A percentile compares a stretch with the other conserved stretches of the same genome.
Conservation (phyloP, 2,113 vertebrate species). For the Camelus dromedarius region DNA sequence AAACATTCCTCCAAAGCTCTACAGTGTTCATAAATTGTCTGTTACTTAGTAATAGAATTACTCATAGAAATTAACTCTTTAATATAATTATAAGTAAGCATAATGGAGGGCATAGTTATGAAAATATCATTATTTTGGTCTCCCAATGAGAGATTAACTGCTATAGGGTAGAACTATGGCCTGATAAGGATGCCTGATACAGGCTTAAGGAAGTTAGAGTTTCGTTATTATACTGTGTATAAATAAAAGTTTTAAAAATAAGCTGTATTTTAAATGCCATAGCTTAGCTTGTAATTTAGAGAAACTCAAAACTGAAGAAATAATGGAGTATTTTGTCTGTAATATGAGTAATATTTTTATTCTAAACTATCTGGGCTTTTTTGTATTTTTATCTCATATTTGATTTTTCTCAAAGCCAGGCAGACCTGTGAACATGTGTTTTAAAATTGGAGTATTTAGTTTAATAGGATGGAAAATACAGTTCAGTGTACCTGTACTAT, state of each 20-base stretch:
- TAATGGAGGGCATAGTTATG: background rate
- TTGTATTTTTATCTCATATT: background rate
- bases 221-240: background rate
- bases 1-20: slow-evolving; percentile 78
- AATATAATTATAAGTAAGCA: slow-evolving; percentile 49
- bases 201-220: background rate
- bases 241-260: slow-evolving; percentile 11
- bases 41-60: slow-evolving; percentile 80
- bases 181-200: background rate
- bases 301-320: background rate
- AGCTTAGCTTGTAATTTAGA: slow-evolving; percentile 2
- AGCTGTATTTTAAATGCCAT: background rate
- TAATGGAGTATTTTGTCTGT: background rate
- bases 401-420: slow-evolving; percentile 42
- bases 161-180: background rate
- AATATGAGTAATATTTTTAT: background rate
- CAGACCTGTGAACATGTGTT: slow-evolving; percentile 16
- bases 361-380: background rate
- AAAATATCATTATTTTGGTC: slow-evolving; percentile 38
- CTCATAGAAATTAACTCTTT: slow-evolving; percentile 82
- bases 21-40: slow-evolving; percentile 81
- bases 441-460: slow-evolving; percentile 76
- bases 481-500: slow-evolving; percentile 64
- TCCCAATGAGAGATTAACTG: background rate
- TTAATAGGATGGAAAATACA: slow-evolving; percentile 74